Conservation (phyloP, 2,797 vertebrate species). For the Molossus molossus region DNA sequence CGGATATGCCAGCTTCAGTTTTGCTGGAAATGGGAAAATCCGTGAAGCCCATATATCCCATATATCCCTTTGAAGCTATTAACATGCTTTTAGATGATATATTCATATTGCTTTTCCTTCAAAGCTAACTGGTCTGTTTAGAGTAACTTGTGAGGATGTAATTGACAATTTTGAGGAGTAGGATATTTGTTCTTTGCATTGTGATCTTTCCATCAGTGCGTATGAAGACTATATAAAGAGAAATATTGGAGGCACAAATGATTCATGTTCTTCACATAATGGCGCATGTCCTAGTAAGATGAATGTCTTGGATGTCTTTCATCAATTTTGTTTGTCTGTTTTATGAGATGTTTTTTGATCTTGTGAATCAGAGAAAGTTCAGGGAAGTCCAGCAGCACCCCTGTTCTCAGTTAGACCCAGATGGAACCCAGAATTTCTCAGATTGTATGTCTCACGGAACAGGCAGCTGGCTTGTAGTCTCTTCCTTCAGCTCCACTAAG, state of each 20-base stretch:
- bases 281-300: not conserved
- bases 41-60: not conserved
- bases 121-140: not conserved
- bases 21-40: not conserved
- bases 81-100: slow-evolving; percentile 24
- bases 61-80: not conserved
- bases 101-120: slow-evolving; percentile 43
- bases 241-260: not conserved
- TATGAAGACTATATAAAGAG: not conserved
- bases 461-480: not conserved
- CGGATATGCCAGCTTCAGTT: not conserved
- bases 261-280: not conserved
- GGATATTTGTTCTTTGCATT: slow-evolving; percentile 24
- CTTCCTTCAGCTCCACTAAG: slow-evolving; percentile 1
- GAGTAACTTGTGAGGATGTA: slow-evolving; percentile 15
- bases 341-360: not conserved
- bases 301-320: not conserved
- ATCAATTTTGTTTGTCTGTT: not conserved
- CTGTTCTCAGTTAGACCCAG: not conserved
- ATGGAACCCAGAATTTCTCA: not conserved
- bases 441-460: not conserved
- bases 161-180: not conserved
- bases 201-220: not conserved
- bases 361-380: slow-evolving; percentile 18
- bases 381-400: not conserved